Evolutionary conservation across 35 echinoderm and acorn worm genomes (phyloP).

Genomic region (Lytechinus pictus): DNA sequence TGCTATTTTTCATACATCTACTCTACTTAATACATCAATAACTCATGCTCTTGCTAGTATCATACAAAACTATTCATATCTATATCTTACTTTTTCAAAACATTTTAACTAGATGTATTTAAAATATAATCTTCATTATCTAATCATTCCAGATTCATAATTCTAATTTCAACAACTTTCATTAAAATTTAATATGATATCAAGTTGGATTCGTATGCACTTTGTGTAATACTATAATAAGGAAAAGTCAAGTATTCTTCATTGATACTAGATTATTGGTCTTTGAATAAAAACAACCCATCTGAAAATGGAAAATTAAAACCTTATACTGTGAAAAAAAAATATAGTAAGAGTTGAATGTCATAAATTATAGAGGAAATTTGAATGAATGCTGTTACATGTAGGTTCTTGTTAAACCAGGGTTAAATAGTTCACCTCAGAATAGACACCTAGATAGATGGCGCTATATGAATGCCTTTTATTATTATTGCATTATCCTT

Average conservation of each 20-base stretch:
- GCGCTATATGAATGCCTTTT: no score
- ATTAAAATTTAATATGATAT: neutral
- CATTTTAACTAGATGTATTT: no score
- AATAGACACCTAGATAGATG: no score
- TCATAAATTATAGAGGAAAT: neutral
- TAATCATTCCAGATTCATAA: neutral
- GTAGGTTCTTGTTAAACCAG: no score
- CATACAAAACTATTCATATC: neutral
- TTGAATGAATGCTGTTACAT: no score
- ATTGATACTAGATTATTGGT: neutral
- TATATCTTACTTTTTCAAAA: neutral
- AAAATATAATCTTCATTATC: neutral
- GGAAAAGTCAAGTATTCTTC: neutral
- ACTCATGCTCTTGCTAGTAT: neutral
- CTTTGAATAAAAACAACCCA: neutral
- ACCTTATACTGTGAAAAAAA: neutral
- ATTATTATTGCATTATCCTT: neutral
- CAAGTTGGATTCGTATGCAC: neutral
- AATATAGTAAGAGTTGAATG: no score
- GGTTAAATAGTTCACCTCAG: no score
- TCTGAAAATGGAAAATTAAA: neutral
- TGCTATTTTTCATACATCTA: constrained; percentile 7
- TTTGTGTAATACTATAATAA: no score
- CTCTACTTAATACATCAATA: neutral
- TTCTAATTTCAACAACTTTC: neutral